phyloP scores from a whole-genome alignment of 2,797 vertebrate species.

The Psittacula derbiana region DNA sequence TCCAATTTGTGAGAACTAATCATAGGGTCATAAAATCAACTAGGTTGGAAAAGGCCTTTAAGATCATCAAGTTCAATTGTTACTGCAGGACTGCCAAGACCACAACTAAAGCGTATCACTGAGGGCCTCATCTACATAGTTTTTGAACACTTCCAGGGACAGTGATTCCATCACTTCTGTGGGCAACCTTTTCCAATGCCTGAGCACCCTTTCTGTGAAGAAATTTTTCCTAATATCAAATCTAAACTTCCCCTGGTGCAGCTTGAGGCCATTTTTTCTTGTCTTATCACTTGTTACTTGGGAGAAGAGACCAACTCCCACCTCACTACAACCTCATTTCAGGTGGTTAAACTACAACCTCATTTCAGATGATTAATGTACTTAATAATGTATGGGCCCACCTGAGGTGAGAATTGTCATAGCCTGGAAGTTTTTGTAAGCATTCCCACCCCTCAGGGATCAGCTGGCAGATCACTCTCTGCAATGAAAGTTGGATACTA shows the following conservation, averaged over 20 bases:
- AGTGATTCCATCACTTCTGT: neutral
- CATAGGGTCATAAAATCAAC: neutral
- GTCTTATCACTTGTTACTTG: neutral
- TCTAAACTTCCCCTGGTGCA: neutral
- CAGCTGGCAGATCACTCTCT: neutral
- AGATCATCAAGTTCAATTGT: neutral
- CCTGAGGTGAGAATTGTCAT: neutral
- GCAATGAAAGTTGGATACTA: accelerated
- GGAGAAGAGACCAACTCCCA: neutral
- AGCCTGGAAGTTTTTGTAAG: neutral
- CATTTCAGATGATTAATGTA: neutral
- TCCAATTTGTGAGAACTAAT: neutral
- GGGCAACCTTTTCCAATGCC: neutral
- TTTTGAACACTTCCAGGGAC: neutral
- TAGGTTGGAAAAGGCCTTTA: neutral
- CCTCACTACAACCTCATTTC: neutral
- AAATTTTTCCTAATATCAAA: neutral
- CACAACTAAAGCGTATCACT: neutral
- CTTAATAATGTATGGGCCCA: neutral
- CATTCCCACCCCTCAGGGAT: neutral
- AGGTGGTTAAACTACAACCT: neutral
- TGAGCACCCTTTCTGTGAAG: neutral
- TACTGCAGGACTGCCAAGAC: neutral
- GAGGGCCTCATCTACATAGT: neutral
- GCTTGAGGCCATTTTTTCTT: neutral